A percentile compares a stretch with the other conserved stretches of the same genome.
phyloP scores from a whole-genome alignment of 2,888 invertebrate genomes.

The Poecilobothrus nobilitatus region DNA sequence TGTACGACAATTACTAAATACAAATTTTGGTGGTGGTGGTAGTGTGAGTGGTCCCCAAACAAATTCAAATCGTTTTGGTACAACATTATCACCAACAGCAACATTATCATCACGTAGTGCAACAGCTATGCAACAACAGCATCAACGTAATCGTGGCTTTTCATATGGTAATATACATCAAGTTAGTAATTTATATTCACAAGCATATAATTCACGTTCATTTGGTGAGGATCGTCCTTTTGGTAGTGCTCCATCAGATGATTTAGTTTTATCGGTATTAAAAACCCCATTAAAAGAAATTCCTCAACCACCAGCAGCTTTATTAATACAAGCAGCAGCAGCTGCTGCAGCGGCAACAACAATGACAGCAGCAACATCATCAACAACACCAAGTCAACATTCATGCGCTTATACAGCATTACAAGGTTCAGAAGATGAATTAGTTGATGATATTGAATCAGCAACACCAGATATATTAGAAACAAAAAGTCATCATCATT shows the following conservation, averaged over 20 bases:
- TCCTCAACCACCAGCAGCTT: neutral
- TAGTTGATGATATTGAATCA: slow-evolving; percentile 34
- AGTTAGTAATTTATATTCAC: slow-evolving; percentile 28
- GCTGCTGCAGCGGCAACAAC: neutral
- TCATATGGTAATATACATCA: slow-evolving; percentile 35
- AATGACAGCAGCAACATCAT: slow-evolving; percentile 19
- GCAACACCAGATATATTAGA: slow-evolving; percentile 14
- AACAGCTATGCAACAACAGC: slow-evolving; percentile 15
- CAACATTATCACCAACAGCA: neutral
- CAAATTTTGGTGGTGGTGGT: slow-evolving; percentile 5
- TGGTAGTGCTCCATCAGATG: slow-evolving; percentile 36
- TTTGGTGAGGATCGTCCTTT: slow-evolving; percentile 28
- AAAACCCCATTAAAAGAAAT: slow-evolving; percentile 48
- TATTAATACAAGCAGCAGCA: slow-evolving; percentile 17
- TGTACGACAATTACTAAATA: slow-evolving; percentile 17
- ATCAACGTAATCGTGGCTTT: slow-evolving; percentile 25
- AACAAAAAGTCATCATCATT: neutral
- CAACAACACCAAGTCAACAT: slow-evolving; percentile 22
- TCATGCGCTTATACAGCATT: slow-evolving; percentile 27
- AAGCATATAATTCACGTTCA: slow-evolving; percentile 26
- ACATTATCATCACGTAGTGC: slow-evolving; percentile 15
- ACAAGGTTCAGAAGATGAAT: slow-evolving; percentile 29
- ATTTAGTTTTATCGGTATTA: slow-evolving; percentile 52
- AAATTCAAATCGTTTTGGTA: neutral
- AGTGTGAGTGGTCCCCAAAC: too few relatives aligned